Percentiles rank a stretch among this genome's conserved stretches.
Conservation (phyloP, 1,140 invertebrate species). For the Trichonephila inaurata region DNA sequence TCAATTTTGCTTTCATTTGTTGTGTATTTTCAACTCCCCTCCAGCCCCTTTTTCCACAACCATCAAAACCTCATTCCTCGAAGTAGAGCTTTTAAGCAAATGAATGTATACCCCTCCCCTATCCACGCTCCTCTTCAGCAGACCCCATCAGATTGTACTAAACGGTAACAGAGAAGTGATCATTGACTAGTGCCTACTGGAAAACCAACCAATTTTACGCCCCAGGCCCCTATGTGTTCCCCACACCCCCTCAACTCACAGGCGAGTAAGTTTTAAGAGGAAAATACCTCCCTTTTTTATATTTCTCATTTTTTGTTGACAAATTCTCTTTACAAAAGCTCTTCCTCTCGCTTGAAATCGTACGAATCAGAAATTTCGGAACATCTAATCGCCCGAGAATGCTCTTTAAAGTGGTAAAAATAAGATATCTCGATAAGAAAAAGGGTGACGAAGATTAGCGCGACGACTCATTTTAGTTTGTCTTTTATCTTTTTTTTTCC, state of each 20-base stretch:
- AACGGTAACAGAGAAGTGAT: slow-evolving; percentile 71
- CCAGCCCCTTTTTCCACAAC: slow-evolving; percentile 23
- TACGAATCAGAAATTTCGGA: slow-evolving; percentile 59
- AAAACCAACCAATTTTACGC: slow-evolving; percentile 75
- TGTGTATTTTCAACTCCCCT: slow-evolving; percentile 58
- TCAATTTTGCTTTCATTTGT: slow-evolving; percentile 59
- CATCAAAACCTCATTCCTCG: slow-evolving; percentile 57
- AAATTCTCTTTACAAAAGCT: slow-evolving; percentile 67
- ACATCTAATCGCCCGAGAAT: slow-evolving; percentile 61
- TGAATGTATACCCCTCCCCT: slow-evolving; percentile 51
- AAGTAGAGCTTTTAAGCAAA: slow-evolving; percentile 71
- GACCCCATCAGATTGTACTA: slow-evolving; percentile 46
- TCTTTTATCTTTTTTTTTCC: slow-evolving; percentile 59
- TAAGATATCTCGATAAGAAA: slow-evolving; percentile 65
- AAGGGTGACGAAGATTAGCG: slow-evolving; percentile 73
- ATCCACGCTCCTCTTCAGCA: not conserved
- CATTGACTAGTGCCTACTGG: slow-evolving; percentile 58
- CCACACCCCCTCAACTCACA: not conserved
- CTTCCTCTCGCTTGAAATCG: slow-evolving; percentile 60
- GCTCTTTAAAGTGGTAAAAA: slow-evolving; percentile 64
- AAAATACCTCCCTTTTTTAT: slow-evolving; percentile 19
- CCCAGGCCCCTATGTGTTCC: slow-evolving; percentile 19
- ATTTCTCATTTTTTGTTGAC: slow-evolving; percentile 49
- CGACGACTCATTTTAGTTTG: slow-evolving; percentile 65
- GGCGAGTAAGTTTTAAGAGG: slow-evolving; percentile 66